These are phyloP conservation scores for Catajapyx aquilonaris DNA, from an alignment of 1,140 invertebrate species.

Conservation along the genomic window DNA sequence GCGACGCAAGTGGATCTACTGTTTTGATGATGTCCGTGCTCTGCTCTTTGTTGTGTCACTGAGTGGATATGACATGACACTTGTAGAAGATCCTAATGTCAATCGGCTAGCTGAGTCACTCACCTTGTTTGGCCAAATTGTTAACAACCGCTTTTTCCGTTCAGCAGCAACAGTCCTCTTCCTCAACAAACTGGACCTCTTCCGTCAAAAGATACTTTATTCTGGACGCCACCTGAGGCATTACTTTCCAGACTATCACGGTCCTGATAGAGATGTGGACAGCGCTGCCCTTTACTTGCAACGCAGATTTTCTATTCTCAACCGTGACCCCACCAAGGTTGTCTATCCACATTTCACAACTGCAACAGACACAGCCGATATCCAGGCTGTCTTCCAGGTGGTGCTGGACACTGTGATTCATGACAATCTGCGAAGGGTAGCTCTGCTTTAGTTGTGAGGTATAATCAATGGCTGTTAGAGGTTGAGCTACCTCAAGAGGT, in stretches of 20 bases:
- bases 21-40: slow-evolving; percentile 41
- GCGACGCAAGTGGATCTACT: slow-evolving; percentile 52
- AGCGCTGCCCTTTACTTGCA: slow-evolving; percentile 37
- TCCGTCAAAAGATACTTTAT: slow-evolving; percentile 40
- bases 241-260: slow-evolving; percentile 36
- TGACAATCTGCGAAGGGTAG: slow-evolving; percentile 30
- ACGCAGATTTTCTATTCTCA: slow-evolving; percentile 32
- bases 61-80: slow-evolving; percentile 42
- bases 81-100: slow-evolving; percentile 35
- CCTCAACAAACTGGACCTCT: slow-evolving; percentile 46
- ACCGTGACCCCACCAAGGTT: slow-evolving; percentile 31
- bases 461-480: too few relatives aligned
- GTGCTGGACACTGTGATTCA: slow-evolving; percentile 38
- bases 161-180: slow-evolving; percentile 42
- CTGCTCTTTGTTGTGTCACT: slow-evolving; percentile 41
- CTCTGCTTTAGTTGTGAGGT: slow-evolving; percentile 25
- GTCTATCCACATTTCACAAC: slow-evolving; percentile 40
- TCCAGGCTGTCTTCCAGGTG: slow-evolving; percentile 34
- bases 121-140: slow-evolving; percentile 37
- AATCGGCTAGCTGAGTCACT: slow-evolving; percentile 42
- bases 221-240: slow-evolving; percentile 33
- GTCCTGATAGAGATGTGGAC: slow-evolving; percentile 39
- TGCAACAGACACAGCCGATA: slow-evolving; percentile 39
- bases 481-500: too few relatives aligned
- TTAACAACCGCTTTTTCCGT: slow-evolving; percentile 38